Evolutionary conservation across 1,140 invertebrate genomes (phyloP).

Genomic region (Drosophila sturtevanti): DNA sequence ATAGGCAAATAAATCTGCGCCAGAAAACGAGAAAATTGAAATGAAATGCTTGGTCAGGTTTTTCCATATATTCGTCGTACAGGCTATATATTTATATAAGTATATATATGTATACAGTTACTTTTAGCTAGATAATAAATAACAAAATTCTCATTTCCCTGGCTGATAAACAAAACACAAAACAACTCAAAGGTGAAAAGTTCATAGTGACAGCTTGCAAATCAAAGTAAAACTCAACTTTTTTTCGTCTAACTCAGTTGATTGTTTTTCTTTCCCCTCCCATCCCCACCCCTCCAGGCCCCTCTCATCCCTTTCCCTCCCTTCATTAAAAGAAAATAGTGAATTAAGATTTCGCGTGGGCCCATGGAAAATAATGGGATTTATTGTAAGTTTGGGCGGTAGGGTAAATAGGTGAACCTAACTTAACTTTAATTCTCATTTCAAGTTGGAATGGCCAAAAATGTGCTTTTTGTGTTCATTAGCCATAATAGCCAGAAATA

Average conservation of each 20-base stretch:
- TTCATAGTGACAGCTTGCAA: conserved; percentile 68
- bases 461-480: conserved; percentile 9
- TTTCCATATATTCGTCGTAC: conserved; percentile 10
- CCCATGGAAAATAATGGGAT: not conserved
- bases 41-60: conserved; percentile 58
- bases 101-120: conserved; percentile 15
- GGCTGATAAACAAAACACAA: conserved; percentile 58
- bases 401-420: conserved; percentile 14
- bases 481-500: not conserved
- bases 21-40: conserved; percentile 52
- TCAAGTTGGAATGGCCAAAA: not conserved
- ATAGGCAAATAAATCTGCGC: conserved; percentile 77
- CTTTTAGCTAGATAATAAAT: conserved; percentile 16
- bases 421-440: conserved; percentile 38
- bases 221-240: conserved; percentile 51
- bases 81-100: conserved; percentile 9
- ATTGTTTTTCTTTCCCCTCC: conserved; percentile 30
- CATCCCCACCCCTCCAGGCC: too few relatives aligned
- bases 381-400: not conserved
- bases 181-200: conserved; percentile 63
- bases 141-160: conserved; percentile 57
- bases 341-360: conserved; percentile 41
- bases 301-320: too few relatives aligned
- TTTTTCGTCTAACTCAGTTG: conserved; percentile 12
- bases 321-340: conserved; percentile 26